These are phyloP conservation scores for Sarcoramphus papa DNA, from an alignment of 2,797 vertebrate species.

Conservation along the genomic window DNA sequence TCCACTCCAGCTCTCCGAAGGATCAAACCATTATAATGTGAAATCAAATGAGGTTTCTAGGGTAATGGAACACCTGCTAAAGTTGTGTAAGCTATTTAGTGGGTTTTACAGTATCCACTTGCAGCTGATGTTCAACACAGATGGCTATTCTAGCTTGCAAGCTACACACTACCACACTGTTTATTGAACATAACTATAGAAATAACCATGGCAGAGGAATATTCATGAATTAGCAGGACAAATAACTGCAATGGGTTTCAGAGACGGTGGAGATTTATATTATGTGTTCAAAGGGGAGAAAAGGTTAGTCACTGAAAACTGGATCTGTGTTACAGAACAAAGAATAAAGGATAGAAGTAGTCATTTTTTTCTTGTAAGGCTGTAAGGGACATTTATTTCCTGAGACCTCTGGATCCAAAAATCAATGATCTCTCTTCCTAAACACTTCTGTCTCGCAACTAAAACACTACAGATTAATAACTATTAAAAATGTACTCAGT, in stretches of 20 bases:
- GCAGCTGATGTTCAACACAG: constrained; percentile 62
- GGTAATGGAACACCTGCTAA: constrained; percentile 69
- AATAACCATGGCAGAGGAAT: constrained; percentile 56
- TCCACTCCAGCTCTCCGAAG: constrained; percentile 67
- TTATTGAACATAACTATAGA: constrained; percentile 64
- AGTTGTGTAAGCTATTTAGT: constrained; percentile 59
- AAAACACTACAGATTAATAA: constrained; percentile 76
- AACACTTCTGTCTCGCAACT: constrained; percentile 70
- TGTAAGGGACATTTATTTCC: constrained; percentile 61
- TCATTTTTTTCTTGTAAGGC: constrained; percentile 62
- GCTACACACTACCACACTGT: constrained; percentile 56
- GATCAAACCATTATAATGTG: constrained; percentile 72
- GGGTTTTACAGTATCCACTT: constrained; percentile 64
- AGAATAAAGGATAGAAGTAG: constrained; percentile 54
- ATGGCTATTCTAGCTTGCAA: constrained; percentile 61
- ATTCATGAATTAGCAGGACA: constrained; percentile 55
- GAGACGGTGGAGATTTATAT: constrained; percentile 28
- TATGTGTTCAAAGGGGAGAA: neutral
- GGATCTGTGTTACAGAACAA: constrained; percentile 63
- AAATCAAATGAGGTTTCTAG: constrained; percentile 71
- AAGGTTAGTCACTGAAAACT: constrained; percentile 51
- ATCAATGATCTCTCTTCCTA: constrained; percentile 65
- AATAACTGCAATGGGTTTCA: constrained; percentile 34
- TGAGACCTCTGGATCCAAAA: constrained; percentile 68
- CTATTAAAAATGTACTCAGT: constrained; percentile 72